phyloP scores from a whole-genome alignment of 2,797 vertebrate species.

The Sebastes flavidus region DNA sequence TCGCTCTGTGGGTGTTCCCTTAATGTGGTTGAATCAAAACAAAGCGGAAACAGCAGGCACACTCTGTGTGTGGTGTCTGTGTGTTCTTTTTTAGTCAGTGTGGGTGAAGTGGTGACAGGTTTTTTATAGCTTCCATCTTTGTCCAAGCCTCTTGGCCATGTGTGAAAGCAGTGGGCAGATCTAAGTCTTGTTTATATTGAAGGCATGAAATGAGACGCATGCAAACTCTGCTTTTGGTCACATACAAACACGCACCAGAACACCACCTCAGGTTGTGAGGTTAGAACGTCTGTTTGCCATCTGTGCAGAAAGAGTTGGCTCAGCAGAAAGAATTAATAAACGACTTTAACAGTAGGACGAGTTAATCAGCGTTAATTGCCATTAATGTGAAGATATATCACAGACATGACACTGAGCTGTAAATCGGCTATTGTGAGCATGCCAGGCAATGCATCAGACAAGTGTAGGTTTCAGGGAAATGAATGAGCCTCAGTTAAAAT shows the following conservation, averaged over 20 bases:
- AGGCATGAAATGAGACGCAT: slow-evolving; percentile 51
- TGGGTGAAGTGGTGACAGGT: slow-evolving; percentile 55
- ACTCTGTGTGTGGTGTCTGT: slow-evolving; percentile 51
- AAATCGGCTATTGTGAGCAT: slow-evolving; percentile 28
- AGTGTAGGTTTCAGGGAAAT: slow-evolving; percentile 49
- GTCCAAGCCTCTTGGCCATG: slow-evolving; percentile 58
- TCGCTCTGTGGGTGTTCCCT: slow-evolving; percentile 71
- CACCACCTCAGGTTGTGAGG: slow-evolving; percentile 8
- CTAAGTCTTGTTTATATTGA: slow-evolving; percentile 68
- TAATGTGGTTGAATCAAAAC: slow-evolving; percentile 76
- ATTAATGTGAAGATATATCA: slow-evolving; percentile 12
- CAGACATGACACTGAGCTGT: neutral
- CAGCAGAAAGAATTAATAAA: slow-evolving; percentile 20
- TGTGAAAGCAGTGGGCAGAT: slow-evolving; percentile 75
- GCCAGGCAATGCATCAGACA: slow-evolving; percentile 25
- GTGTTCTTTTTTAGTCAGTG: slow-evolving; percentile 41
- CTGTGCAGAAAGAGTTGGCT: slow-evolving; percentile 41
- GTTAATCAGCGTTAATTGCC: slow-evolving; percentile 19
- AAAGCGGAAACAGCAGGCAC: slow-evolving; percentile 64
- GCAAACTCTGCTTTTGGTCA: slow-evolving; percentile 29
- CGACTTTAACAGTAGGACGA: neutral
- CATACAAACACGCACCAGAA: slow-evolving; percentile 30
- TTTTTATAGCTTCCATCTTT: slow-evolving; percentile 70
- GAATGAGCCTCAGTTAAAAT: slow-evolving; percentile 54
- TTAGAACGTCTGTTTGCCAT: slow-evolving; percentile 44